Evolutionary conservation across 2,113 vertebrate species (phyloP).

Genomic region (Sapayoa aenigma): DNA sequence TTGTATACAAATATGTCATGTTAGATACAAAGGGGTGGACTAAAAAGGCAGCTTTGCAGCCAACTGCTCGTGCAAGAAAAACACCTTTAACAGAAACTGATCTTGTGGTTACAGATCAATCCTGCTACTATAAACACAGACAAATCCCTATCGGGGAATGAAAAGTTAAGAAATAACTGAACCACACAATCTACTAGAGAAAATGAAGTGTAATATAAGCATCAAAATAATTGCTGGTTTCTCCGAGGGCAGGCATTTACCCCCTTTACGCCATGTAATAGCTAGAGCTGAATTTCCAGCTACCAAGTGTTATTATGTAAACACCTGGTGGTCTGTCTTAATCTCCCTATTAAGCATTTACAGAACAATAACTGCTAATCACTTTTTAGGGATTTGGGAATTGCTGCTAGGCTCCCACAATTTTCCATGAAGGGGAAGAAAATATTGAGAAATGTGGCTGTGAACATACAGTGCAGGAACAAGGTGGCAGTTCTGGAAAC

Average conservation of each 20-base stretch:
- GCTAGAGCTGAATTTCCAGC: neutral
- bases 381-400: slow-evolving; percentile 9
- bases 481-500: neutral
- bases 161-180: neutral
- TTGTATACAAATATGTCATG: neutral
- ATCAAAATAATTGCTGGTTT: neutral
- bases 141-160: neutral
- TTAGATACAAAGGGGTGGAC: neutral
- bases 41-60: neutral
- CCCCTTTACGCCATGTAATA: neutral
- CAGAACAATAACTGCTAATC: slow-evolving; percentile 13
- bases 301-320: neutral
- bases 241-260: neutral
- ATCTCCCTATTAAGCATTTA: slow-evolving; percentile 19
- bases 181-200: neutral
- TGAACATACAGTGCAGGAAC: neutral
- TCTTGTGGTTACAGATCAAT: neutral
- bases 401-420: neutral
- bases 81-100: neutral
- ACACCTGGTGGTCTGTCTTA: slow-evolving; percentile 29
- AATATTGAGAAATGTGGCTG: neutral
- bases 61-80: neutral
- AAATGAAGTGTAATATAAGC: neutral
- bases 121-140: neutral
- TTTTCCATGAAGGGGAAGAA: neutral